Evolutionary conservation across 2,113 vertebrate species (phyloP).

Genomic region (Coptodon bakossiorum): DNA sequence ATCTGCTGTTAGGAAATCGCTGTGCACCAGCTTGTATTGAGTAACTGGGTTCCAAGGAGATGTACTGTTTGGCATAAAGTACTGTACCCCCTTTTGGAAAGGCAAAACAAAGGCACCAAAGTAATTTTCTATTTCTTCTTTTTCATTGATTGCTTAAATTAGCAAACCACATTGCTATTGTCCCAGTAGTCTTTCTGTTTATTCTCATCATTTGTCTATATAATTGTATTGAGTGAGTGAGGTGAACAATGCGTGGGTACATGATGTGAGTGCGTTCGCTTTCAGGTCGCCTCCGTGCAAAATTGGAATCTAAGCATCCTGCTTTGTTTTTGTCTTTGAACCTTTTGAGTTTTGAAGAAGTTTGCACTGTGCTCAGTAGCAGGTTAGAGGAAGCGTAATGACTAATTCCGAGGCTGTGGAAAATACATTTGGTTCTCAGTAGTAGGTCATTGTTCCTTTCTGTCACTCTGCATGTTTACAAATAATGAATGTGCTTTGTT

Average conservation of each 20-base stretch:
- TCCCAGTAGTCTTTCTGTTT: conserved; percentile 32
- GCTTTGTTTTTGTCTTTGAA: background rate
- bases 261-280: background rate
- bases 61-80: background rate
- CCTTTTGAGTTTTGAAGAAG: background rate
- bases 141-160: conserved; percentile 53
- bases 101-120: conserved; percentile 42
- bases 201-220: conserved; percentile 27
- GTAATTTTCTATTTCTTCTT: conserved; percentile 50
- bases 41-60: background rate
- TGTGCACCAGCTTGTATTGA: background rate
- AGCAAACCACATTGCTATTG: conserved; percentile 13
- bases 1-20: conserved; percentile 26
- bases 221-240: conserved; percentile 22
- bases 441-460: background rate
- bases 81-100: background rate
- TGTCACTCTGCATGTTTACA: background rate
- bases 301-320: background rate
- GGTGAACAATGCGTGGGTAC: background rate
- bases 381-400: background rate
- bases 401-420: background rate
- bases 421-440: background rate
- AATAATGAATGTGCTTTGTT: background rate
- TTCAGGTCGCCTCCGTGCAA: background rate
- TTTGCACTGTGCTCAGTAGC: background rate